A percentile compares a stretch with the other conserved stretches of the same genome.
phyloP scores from a whole-genome alignment of 2,113 vertebrate species.

The Nothobranchius kuhntae region DNA sequence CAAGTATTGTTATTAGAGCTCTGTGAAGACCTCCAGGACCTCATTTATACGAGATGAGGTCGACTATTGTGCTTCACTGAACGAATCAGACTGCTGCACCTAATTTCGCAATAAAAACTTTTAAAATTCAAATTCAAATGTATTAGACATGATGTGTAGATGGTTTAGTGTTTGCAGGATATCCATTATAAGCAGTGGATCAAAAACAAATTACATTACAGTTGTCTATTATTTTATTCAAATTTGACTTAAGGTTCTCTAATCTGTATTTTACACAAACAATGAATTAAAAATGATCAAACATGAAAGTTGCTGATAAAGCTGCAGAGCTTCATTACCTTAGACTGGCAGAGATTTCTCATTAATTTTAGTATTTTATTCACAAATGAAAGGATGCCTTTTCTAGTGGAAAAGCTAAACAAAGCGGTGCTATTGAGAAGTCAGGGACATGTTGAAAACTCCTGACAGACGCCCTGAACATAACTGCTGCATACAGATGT shows the following conservation, averaged over 20 bases:
- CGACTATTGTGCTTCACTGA: constrained; percentile 43
- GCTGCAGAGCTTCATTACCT: not conserved
- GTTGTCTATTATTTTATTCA: not conserved
- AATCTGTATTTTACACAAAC: constrained; percentile 1
- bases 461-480: not conserved
- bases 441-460: constrained; percentile 9
- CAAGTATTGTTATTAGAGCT: constrained; percentile 39
- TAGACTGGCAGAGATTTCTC: not conserved
- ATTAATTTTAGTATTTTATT: constrained; percentile 10
- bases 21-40: constrained; percentile 39
- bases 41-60: constrained; percentile 51
- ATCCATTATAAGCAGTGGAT: constrained; percentile 12
- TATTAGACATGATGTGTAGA: constrained; percentile 6
- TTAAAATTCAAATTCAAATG: constrained; percentile 24
- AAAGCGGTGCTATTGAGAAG: not conserved
- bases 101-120: constrained; percentile 23
- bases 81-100: constrained; percentile 33
- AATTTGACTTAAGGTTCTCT: constrained; percentile 8
- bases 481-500: not conserved
- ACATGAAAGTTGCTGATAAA: not conserved
- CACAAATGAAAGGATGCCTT: constrained; percentile 6
- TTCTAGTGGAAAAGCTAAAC: constrained; percentile 17
- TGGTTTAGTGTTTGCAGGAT: constrained; percentile 9
- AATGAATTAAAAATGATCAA: not conserved
- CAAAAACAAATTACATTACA: not conserved